Conservation (phyloP, 2,113 vertebrate species). For the Lepidothrix coronata region DNA sequence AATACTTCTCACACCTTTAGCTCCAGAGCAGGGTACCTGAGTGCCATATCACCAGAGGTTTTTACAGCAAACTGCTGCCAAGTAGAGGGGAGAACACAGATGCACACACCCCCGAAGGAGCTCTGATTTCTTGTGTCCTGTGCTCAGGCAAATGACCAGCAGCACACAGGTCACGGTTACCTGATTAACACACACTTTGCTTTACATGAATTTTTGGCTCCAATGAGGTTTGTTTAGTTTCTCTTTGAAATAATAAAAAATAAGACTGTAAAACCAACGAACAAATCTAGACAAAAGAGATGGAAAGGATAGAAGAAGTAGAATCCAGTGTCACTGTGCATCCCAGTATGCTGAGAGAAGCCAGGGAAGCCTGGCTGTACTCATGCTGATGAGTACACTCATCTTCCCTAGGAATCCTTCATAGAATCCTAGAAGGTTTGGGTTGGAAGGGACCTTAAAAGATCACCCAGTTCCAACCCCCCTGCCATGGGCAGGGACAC, state of each 20-base stretch:
- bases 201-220: neutral
- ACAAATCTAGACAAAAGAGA: neutral
- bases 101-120: fast-evolving
- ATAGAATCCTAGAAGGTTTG: neutral
- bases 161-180: neutral
- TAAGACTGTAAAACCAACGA: neutral
- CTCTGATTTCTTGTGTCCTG: fast-evolving
- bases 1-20: neutral
- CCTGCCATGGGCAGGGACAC: neutral
- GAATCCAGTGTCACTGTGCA: too few species aligned
- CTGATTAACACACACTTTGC: fast-evolving
- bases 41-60: neutral
- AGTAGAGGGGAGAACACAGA: neutral
- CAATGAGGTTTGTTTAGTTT: neutral
- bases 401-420: neutral
- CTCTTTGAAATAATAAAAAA: neutral
- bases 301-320: fast-evolving
- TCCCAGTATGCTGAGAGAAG: fast-evolving
- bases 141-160: neutral
- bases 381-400: neutral
- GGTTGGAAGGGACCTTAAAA: neutral
- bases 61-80: neutral
- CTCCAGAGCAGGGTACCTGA: neutral
- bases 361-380: neutral
- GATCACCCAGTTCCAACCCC: neutral